Conservation (phyloP, 2,888 invertebrate species). For the Microchrysa polita region DNA sequence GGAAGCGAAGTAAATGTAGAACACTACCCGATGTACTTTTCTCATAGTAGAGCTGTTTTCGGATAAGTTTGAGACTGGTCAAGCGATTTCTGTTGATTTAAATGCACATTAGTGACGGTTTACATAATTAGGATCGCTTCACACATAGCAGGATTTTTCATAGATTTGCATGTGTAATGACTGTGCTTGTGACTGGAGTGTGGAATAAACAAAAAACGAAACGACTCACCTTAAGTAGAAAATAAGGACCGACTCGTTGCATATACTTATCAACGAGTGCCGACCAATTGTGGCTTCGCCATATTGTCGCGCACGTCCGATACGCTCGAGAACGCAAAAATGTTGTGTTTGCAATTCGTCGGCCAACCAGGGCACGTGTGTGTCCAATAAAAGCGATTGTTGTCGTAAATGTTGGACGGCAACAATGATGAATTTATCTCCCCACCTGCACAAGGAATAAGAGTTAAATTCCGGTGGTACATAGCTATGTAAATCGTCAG, state of each 20-base stretch:
- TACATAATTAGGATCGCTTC: neutral
- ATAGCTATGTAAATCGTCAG: too few relatives aligned
- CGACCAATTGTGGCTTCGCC: slow-evolving; percentile 77
- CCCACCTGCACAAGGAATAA: slow-evolving; percentile 65
- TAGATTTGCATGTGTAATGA: too few relatives aligned
- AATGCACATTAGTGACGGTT: neutral
- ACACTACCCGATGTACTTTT: slow-evolving; percentile 66
- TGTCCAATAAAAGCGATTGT: slow-evolving; percentile 67
- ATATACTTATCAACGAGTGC: slow-evolving; percentile 67
- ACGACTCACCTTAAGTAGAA: slow-evolving; percentile 61
- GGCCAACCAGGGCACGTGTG: slow-evolving; percentile 61
- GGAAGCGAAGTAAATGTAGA: slow-evolving; percentile 73
- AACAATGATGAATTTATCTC: slow-evolving; percentile 74
- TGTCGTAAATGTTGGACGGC: slow-evolving; percentile 72
- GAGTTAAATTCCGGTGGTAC: neutral
- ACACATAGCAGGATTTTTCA: too few relatives aligned
- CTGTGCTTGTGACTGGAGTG: too few relatives aligned
- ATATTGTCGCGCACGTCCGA: slow-evolving; percentile 74
- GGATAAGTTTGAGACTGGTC: slow-evolving; percentile 68
- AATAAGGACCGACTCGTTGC: slow-evolving; percentile 70
- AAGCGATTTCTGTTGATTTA: slow-evolving; percentile 72
- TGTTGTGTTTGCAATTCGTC: slow-evolving; percentile 67
- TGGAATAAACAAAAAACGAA: too few relatives aligned
- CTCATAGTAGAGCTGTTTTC: slow-evolving; percentile 70
- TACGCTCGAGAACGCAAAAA: slow-evolving; percentile 78